Conservation (phyloP, 2,888 invertebrate species). For the Acheta domesticus region DNA sequence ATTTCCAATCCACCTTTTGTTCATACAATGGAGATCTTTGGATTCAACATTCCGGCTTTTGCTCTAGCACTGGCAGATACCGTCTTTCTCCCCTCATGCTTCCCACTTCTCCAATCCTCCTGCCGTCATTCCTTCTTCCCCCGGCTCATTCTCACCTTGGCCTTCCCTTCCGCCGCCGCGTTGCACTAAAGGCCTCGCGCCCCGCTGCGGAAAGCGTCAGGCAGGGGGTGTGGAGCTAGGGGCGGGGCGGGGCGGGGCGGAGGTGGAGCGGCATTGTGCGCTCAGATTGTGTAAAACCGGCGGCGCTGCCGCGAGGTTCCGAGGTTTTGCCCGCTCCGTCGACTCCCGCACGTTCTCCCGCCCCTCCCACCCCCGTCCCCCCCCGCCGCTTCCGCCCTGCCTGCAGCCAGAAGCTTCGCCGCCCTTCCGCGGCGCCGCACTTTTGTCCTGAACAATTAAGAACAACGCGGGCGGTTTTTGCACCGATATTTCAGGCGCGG, state of each 20-base stretch:
- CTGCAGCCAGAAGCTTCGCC: neutral
- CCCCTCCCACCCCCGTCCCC: neutral
- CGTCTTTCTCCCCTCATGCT: neutral
- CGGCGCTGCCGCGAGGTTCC: neutral
- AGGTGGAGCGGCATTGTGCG: neutral
- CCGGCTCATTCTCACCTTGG: neutral
- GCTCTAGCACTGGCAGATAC: too few relatives aligned
- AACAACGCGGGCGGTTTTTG: neutral
- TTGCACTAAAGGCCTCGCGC: neutral
- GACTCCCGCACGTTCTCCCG: neutral
- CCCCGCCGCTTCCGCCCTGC: neutral
- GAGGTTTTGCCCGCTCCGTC: constrained; percentile 11
- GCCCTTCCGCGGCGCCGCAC: neutral
- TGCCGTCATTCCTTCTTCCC: neutral
- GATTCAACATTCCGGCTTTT: too few relatives aligned
- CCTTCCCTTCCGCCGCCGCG: constrained; percentile 11
- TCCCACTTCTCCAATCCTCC: neutral
- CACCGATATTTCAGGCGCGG: constrained; percentile 18
- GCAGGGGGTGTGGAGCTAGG: neutral
- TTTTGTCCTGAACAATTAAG: constrained; percentile 18
- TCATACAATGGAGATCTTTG: too few relatives aligned
- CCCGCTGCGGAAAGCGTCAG: neutral
- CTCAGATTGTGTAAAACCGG: neutral
- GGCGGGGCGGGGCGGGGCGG: neutral
- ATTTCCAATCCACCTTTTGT: too few relatives aligned